Conservation (phyloP, 2,113 vertebrate genomes). For the Marmota monax region DNA sequence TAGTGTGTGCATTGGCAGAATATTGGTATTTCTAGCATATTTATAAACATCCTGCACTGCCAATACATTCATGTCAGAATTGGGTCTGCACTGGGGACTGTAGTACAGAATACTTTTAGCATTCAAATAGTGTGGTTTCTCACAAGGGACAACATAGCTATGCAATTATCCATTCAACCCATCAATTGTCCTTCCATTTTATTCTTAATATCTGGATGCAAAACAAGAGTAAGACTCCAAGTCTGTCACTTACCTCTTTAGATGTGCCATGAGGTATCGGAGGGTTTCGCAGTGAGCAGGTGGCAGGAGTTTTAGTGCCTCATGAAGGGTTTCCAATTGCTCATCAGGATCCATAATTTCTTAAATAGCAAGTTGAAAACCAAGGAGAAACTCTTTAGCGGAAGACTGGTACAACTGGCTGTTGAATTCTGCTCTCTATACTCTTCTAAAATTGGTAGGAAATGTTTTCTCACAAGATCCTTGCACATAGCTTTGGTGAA, state of each 20-base stretch:
- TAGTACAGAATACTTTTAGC: neutral
- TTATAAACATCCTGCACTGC: neutral
- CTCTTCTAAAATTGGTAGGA: neutral
- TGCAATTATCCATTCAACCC: neutral
- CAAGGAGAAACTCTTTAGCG: neutral
- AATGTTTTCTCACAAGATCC: neutral
- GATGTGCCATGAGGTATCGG: slow-evolving; percentile 98
- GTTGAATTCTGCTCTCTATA: neutral
- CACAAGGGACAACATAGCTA: neutral
- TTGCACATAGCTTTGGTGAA: neutral
- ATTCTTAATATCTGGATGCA: neutral
- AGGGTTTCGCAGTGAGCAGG: slow-evolving; percentile 98
- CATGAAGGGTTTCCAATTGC: slow-evolving; percentile 96
- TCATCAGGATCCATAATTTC: slow-evolving; percentile 95
- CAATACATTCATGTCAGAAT: neutral
- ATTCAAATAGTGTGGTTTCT: neutral
- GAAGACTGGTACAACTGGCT: neutral
- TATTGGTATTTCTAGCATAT: neutral
- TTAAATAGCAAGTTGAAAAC: slow-evolving; percentile 83
- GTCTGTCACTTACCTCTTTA: slow-evolving; percentile 93
- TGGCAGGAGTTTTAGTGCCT: slow-evolving; percentile 96
- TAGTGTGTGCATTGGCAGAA: neutral
- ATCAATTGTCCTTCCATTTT: neutral
- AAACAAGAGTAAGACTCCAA: neutral
- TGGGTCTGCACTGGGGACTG: neutral